phyloP scores from a whole-genome alignment of 1,140 invertebrate species.

The Aphelinus certus region DNA sequence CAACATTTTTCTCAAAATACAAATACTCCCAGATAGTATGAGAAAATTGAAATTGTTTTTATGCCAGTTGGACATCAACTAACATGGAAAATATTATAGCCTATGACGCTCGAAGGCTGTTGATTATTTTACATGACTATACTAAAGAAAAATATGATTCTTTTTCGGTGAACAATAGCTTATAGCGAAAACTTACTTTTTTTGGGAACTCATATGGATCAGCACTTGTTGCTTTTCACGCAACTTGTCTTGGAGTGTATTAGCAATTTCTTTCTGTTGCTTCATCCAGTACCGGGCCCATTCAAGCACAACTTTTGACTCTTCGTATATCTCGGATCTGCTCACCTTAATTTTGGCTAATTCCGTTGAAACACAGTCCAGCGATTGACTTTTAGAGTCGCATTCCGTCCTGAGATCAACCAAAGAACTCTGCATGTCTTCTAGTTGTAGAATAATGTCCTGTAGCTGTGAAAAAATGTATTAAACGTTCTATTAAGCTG shows the following conservation, averaged over 20 bases:
- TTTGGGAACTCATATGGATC: conserved; percentile 47
- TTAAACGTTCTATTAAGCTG: conserved; percentile 14
- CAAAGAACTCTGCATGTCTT: conserved; percentile 51
- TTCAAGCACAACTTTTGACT: conserved; percentile 51
- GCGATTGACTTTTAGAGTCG: conserved; percentile 51
- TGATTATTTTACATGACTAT: not conserved
- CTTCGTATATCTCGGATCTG: conserved; percentile 53
- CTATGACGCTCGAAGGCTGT: no score
- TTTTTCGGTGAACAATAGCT: not conserved
- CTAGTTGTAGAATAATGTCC: conserved; percentile 44
- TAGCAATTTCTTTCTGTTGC: conserved; percentile 48
- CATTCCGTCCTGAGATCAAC: conserved; percentile 52
- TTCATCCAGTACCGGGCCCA: conserved; percentile 55
- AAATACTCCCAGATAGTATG: no score
- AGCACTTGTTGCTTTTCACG: conserved; percentile 52
- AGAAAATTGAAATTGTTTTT: no score
- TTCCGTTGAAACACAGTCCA: conserved; percentile 52
- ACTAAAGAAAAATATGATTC: not conserved
- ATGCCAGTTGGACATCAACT: no score
- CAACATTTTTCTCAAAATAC: no score
- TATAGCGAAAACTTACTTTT: conserved; percentile 46
- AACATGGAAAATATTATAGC: no score
- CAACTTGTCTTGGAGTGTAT: conserved; percentile 47
- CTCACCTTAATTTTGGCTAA: conserved; percentile 49
- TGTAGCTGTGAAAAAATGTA: conserved; percentile 42